phyloP scores from a whole-genome alignment of 2,113 vertebrate genomes.

The Dissostichus mawsoni region DNA sequence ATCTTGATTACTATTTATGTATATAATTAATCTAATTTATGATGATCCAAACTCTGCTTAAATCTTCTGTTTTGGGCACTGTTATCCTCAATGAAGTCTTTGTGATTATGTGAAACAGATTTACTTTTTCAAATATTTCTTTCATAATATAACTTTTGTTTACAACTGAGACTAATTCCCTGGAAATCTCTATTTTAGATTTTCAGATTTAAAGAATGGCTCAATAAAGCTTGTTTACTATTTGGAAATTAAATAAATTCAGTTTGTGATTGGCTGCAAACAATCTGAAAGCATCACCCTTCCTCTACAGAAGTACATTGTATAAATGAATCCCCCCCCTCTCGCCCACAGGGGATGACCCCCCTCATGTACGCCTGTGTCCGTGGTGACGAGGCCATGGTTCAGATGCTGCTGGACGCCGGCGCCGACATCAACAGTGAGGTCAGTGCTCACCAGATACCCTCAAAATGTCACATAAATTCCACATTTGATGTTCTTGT shows the following conservation, averaged over 20 bases:
- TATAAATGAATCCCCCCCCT: not conserved
- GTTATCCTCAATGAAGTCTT: no score
- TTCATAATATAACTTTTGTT: no score
- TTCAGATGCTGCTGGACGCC: constrained; percentile 87
- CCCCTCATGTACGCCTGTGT: constrained; percentile 88
- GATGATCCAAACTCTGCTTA: not conserved
- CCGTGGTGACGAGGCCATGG: constrained; percentile 88
- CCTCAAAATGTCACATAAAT: not conserved
- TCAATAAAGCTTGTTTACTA: not conserved
- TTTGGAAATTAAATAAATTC: not conserved
- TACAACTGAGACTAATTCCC: no score
- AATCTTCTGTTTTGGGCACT: no score
- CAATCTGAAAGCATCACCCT: not conserved
- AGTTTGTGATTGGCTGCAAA: not conserved
- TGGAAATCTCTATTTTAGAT: no score
- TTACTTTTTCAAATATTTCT: no score
- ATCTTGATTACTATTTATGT: not conserved
- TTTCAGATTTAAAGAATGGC: not conserved
- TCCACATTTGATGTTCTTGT: constrained; percentile 16
- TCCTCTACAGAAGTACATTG: not conserved
- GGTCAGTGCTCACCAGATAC: constrained; percentile 69
- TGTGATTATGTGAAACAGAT: no score
- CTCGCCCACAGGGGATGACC: constrained; percentile 82
- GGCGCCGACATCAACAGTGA: constrained; percentile 86
- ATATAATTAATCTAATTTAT: not conserved